These are phyloP conservation scores for Pteronotus mesoamericanus DNA, from an alignment of 2,797 vertebrate species.

Conservation along the genomic window DNA sequence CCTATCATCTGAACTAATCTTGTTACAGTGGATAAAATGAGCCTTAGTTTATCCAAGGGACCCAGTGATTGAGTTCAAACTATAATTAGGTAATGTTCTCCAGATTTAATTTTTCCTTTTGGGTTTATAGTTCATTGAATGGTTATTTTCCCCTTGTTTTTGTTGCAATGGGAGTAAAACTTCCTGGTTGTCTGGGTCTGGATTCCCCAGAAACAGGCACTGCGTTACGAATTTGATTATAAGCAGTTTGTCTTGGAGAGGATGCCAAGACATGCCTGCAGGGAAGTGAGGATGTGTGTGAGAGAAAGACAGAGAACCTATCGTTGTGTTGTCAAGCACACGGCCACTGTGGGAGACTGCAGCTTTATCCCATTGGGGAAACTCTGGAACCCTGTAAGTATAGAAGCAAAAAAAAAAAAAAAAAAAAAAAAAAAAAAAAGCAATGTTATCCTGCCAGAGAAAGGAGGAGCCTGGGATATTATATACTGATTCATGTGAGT, in stretches of 20 bases:
- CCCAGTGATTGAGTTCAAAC: neutral
- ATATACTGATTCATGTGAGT: neutral
- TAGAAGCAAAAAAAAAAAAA: neutral
- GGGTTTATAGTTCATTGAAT: neutral
- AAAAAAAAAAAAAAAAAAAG: neutral
- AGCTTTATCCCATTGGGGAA: neutral
- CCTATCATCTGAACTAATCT: neutral
- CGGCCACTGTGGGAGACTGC: neutral
- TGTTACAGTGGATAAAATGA: neutral
- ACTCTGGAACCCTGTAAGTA: neutral
- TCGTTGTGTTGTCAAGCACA: neutral
- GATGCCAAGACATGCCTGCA: neutral
- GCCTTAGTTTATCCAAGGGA: neutral
- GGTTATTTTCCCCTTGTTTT: neutral
- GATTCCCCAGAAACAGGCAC: neutral
- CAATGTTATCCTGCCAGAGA: neutral
- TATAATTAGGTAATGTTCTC: slow-evolving; percentile 19
- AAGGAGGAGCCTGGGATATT: neutral
- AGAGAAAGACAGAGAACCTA: neutral
- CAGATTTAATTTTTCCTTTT: slow-evolving; percentile 35
- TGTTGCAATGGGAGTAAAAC: neutral
- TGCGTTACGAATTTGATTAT: neutral
- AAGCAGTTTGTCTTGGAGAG: neutral
- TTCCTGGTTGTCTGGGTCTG: neutral
- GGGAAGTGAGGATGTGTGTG: neutral